Percentiles rank a stretch among this genome's conserved stretches.
phyloP scores from a whole-genome alignment of 2,888 invertebrate genomes.

The Pseudococcus viburni region DNA sequence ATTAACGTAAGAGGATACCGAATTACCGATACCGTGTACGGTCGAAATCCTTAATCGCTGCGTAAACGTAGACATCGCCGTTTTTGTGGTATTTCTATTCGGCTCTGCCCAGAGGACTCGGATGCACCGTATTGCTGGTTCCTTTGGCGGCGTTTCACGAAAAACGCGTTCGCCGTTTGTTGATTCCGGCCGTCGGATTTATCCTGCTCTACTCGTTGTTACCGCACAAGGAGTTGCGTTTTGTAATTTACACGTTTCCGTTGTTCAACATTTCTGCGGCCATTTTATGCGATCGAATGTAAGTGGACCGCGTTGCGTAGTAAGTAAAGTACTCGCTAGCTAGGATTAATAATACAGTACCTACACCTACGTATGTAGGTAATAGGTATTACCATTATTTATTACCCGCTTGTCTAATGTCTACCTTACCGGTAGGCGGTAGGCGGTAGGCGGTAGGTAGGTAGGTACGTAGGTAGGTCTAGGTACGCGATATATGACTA shows the following conservation, averaged over 20 bases:
- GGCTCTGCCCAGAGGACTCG: conserved; percentile 92
- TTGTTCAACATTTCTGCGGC: conserved; percentile 92
- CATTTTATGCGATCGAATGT: conserved; percentile 89
- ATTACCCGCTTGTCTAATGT: too few species aligned
- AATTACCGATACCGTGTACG: too few species aligned
- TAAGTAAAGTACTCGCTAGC: too few species aligned
- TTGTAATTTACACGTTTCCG: conserved; percentile 97
- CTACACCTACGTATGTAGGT: too few species aligned
- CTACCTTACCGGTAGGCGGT: too few species aligned
- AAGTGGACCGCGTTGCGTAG: too few species aligned
- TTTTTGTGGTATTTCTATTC: conserved; percentile 99
- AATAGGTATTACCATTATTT: too few species aligned
- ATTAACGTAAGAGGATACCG: too few species aligned
- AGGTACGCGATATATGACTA: too few species aligned
- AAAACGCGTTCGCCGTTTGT: conserved; percentile 78
- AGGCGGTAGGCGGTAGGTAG: too few species aligned
- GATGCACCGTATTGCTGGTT: conserved; percentile 83
- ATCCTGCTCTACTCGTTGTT: conserved; percentile 93
- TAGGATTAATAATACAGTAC: too few species aligned
- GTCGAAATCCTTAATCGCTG: conserved; percentile 72
- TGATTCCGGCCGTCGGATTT: conserved; percentile 83
- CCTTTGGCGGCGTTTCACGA: conserved; percentile 85
- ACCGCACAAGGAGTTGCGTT: conserved; percentile 97
- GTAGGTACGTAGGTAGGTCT: too few species aligned
- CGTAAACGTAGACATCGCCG: conserved; percentile 82